Conservation (phyloP, 2,113 vertebrate species). For the Anguilla japonica region DNA sequence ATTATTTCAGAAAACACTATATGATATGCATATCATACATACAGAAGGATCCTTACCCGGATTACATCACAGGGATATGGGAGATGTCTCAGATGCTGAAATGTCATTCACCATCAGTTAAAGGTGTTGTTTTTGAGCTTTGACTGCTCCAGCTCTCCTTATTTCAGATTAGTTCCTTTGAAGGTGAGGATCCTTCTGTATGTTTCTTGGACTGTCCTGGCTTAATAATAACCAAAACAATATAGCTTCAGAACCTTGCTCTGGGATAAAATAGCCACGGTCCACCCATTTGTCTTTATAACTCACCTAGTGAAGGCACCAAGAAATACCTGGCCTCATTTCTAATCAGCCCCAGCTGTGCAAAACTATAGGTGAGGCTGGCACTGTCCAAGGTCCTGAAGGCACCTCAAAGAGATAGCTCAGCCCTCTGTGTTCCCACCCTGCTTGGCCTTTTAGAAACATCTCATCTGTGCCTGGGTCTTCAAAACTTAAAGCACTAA, state of each 20-base stretch:
- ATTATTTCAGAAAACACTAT: neutral
- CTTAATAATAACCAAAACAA: too few relatives aligned
- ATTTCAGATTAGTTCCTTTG: too few relatives aligned
- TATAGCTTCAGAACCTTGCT: too few relatives aligned
- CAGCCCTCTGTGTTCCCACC: neutral
- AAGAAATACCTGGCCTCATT: neutral
- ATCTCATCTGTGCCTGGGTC: neutral
- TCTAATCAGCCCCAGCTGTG: neutral
- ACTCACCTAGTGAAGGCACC: neutral
- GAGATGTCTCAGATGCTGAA: too few relatives aligned
- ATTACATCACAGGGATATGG: neutral
- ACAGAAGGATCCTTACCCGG: conserved; percentile 12
- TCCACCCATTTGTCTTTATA: neutral
- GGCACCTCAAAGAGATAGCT: neutral
- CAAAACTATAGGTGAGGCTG: neutral
- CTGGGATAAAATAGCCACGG: too few relatives aligned
- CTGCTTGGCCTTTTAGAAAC: neutral
- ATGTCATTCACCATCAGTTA: too few relatives aligned
- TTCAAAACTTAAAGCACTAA: neutral
- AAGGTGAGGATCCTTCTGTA: too few relatives aligned
- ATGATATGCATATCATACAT: too few relatives aligned
- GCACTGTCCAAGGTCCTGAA: neutral
- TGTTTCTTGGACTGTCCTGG: too few relatives aligned
- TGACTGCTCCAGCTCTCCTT: too few relatives aligned
- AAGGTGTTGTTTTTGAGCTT: too few relatives aligned